These are phyloP conservation scores for Ellobius talpinus DNA, from an alignment of 2,113 vertebrate genomes.

Conservation along the genomic window DNA sequence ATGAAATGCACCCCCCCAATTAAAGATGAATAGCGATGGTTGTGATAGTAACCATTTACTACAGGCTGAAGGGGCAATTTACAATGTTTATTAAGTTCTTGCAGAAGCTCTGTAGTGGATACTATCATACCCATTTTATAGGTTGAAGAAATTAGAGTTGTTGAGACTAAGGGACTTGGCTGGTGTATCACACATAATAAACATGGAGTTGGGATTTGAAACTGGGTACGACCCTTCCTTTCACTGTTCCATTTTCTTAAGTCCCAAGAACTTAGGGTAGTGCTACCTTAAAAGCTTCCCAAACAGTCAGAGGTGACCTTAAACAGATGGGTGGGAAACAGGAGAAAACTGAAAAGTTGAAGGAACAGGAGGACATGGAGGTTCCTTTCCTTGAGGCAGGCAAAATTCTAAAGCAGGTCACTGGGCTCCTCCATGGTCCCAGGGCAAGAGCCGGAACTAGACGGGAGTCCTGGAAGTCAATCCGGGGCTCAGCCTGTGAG, in stretches of 20 bases:
- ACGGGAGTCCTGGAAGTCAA: neutral
- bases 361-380: neutral
- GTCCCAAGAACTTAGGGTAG: neutral
- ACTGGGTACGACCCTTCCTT: neutral
- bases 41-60: neutral
- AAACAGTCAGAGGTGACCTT: neutral
- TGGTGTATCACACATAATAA: neutral
- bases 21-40: neutral
- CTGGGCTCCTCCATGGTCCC: neutral
- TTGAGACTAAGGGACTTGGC: neutral
- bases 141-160: neutral
- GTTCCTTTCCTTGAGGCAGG: neutral
- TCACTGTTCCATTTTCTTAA: neutral
- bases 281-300: neutral
- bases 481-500: neutral
- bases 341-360: neutral
- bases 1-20: neutral
- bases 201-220: neutral
- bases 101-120: conserved; percentile 11
- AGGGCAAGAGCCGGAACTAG: neutral
- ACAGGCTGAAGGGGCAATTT: conserved; percentile 22
- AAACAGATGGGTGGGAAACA: neutral
- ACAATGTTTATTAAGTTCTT: conserved; percentile 46
- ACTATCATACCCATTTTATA: conserved; percentile 51
- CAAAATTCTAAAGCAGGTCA: neutral